A percentile compares a stretch with the other conserved stretches of the same genome.
Conservation (phyloP, 1,140 invertebrate species). For the Panulirus ornatus region DNA sequence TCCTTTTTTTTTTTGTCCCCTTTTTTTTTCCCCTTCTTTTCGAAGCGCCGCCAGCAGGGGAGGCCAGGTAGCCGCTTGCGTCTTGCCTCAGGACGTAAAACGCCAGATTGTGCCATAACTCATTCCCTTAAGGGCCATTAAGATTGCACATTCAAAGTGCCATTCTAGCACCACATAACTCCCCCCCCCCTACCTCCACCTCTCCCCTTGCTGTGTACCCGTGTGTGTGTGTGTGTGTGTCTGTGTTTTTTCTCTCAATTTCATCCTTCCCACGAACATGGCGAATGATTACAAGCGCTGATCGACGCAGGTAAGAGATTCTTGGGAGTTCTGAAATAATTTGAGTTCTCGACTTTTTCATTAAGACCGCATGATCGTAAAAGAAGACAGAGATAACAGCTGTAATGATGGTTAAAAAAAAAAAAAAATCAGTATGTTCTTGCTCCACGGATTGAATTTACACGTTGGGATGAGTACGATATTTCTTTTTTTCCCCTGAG, state of each 20-base stretch:
- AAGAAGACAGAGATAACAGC: no score
- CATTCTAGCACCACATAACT: slow-evolving; percentile 69
- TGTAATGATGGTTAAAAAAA: no score
- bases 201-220: background rate
- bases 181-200: slow-evolving; percentile 13
- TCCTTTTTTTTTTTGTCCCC: slow-evolving; percentile 11
- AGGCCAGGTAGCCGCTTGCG: slow-evolving; percentile 46
- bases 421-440: no score
- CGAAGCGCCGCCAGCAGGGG: slow-evolving; percentile 1
- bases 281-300: slow-evolving; percentile 7
- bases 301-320: slow-evolving; percentile 21
- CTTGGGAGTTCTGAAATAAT: background rate
- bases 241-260: no score
- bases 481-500: no score
- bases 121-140: slow-evolving; percentile 71
- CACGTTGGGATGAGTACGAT: no score
- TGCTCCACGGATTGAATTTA: no score
- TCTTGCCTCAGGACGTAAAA: slow-evolving; percentile 61
- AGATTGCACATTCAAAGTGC: slow-evolving; percentile 72
- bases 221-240: background rate
- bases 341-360: no score
- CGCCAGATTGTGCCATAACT: slow-evolving; percentile 72
- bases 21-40: no score
- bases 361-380: no score
- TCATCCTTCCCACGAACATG: no score